A percentile compares a stretch with the other conserved stretches of the same genome.
Evolutionary conservation across 2,888 invertebrate genomes (phyloP).

Genomic region (Gandaritis pyraliata): DNA sequence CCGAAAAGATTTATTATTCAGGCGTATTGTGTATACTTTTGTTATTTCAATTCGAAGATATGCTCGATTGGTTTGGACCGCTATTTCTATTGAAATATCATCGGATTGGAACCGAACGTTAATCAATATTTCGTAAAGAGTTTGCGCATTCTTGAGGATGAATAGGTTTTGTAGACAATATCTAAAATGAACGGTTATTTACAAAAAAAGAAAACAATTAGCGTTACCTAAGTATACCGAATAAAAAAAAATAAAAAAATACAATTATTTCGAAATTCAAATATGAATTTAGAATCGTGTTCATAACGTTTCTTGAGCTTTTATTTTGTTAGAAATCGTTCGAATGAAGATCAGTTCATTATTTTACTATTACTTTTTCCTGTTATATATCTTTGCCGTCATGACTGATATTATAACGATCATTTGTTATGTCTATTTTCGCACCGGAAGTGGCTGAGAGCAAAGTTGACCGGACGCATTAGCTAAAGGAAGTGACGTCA

Average conservation of each 20-base stretch:
- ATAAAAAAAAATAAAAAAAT: too few relatives aligned
- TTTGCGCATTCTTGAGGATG: slow-evolving; percentile 30
- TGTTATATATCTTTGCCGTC: slow-evolving; percentile 2
- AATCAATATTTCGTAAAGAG: slow-evolving; percentile 32
- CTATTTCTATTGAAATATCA: slow-evolving; percentile 37
- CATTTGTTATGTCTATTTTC: slow-evolving; percentile 31
- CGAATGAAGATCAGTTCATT: too few relatives aligned
- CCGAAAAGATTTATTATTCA: slow-evolving; percentile 17
- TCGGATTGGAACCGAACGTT: slow-evolving; percentile 31
- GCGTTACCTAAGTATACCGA: too few relatives aligned
- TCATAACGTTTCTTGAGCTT: too few relatives aligned
- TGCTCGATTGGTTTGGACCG: slow-evolving; percentile 36
- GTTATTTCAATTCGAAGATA: slow-evolving; percentile 32
- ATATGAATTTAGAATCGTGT: background rate
- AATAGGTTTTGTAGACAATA: slow-evolving; percentile 20
- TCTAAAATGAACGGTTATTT: background rate
- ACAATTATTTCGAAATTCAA: slow-evolving; percentile 5
- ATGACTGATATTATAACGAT: slow-evolving; percentile 28
- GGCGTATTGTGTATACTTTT: slow-evolving; percentile 16
- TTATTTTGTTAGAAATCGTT: too few relatives aligned
- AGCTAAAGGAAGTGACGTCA: slow-evolving; percentile 43
- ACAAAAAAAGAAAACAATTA: slow-evolving; percentile 1
- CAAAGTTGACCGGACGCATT: slow-evolving; percentile 43
- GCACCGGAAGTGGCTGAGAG: slow-evolving; percentile 39
- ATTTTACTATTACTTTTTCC: too few relatives aligned